Conservation (phyloP, 2,113 vertebrate genomes). For the Callaeas wilsoni region DNA sequence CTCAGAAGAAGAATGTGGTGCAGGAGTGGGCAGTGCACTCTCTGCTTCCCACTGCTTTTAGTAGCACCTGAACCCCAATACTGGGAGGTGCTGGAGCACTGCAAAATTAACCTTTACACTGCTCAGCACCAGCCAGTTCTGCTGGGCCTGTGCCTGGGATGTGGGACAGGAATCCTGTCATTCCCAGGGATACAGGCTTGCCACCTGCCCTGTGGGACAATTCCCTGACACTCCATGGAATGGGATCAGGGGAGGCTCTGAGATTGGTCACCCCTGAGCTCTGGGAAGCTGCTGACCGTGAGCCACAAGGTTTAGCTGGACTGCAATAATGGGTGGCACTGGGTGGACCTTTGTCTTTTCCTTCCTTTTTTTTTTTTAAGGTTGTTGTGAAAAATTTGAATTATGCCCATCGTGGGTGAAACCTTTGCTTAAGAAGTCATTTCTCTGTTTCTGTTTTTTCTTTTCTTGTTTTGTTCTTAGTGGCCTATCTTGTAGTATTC, state of each 20-base stretch:
- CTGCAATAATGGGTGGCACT: not conserved
- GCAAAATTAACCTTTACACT: not conserved
- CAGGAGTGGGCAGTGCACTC: not conserved
- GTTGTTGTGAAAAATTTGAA: not conserved
- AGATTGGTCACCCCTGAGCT: not conserved
- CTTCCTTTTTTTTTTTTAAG: not conserved
- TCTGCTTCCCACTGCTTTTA: not conserved
- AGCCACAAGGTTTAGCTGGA: not conserved
- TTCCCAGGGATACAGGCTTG: not conserved
- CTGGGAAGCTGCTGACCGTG: not conserved
- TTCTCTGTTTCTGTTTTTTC: conserved; percentile 4
- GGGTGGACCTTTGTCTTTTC: not conserved
- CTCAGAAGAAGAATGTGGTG: accelerated
- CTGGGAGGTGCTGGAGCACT: not conserved
- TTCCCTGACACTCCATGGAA: accelerated
- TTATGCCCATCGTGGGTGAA: not conserved
- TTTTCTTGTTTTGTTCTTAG: conserved; percentile 65
- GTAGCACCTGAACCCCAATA: not conserved
- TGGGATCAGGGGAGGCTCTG: not conserved
- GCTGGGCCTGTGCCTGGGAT: not conserved
- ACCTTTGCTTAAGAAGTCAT: not conserved
- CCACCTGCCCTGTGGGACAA: not conserved
- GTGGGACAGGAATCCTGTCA: not conserved
- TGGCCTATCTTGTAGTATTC: conserved; percentile 88
- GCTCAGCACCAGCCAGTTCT: not conserved